Evolutionary conservation across 2,888 invertebrate genomes (phyloP), one percentile per base, ranked within the genome.

Genomic region (Agapetus fuscipes): DNA sequence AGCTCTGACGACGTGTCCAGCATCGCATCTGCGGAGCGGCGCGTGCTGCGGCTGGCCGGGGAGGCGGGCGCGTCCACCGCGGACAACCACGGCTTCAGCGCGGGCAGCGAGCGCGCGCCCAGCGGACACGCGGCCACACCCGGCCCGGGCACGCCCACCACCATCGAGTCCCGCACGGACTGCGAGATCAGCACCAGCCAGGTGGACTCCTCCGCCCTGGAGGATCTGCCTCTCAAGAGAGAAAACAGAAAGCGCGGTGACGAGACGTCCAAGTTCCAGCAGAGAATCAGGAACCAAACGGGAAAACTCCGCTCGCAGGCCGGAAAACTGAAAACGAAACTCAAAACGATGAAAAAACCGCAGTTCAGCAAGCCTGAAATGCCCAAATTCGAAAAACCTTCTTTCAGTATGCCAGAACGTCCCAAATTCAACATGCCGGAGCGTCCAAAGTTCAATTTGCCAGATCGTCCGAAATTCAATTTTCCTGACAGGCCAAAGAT

Each of bases 241-340:
- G 74, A 72, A 45, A 74, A 64, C 51, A 63, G 74, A 25, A 60
- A 66, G 27, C 74, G 58, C 12, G 66, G 64, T 47, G 51, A 59
- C 28, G 71, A 73, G 51, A 66, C 62, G 10, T 54, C 57, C 33
- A 76, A 70, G 53, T 67, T 80, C 54, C 77, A 80, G 50, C 76
- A 80, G 49, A 75, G 78, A 11, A 58, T 85, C 17, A 76, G 72
- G 48, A 76, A 69, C 46, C 80, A 84, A 48, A 83, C 85, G 3
- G 81, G 77, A 24, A 78, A 79, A 49, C 52, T 85, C 32, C 77
- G 76, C 51, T 71, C 65, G 26, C 82, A 84, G 56, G 83, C 85
- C 11, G 81, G 77, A 17, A 82, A 80, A 59, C 57, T 88, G 17
- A 79, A 78, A 56, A 74, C 74, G 1, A 80, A 80, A 55, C 55